These are phyloP conservation scores for Drosophila mojavensis DNA, from an alignment of 1,140 invertebrate genomes.

Conservation along the genomic window DNA sequence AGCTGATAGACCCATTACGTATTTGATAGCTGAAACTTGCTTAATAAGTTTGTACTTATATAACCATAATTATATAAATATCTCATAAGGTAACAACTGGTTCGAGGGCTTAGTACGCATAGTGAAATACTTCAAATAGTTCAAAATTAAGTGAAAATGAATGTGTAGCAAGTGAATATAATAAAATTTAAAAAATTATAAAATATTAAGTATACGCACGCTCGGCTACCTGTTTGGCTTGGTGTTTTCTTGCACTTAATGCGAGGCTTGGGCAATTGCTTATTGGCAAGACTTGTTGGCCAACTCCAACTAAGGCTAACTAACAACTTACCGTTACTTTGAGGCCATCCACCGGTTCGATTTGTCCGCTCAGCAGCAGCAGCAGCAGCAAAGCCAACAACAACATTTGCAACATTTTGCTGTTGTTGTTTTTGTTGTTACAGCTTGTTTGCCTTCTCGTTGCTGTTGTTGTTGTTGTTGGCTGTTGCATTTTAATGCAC, in stretches of 20 bases:
- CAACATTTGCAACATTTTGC: slow-evolving; percentile 24
- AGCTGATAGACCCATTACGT: too few species aligned
- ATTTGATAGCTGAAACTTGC: too few species aligned
- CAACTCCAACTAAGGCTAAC: slow-evolving; percentile 18
- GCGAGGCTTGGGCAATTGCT: slow-evolving; percentile 14
- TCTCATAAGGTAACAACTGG: too few species aligned
- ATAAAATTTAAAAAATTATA: background rate
- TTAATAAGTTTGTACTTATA: too few species aligned
- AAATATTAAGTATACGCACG: slow-evolving; percentile 34
- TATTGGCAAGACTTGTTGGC: slow-evolving; percentile 14
- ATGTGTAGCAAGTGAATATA: background rate
- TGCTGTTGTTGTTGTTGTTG: background rate
- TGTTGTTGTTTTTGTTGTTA: slow-evolving; percentile 38
- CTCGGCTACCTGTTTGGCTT: background rate
- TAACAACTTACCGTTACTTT: slow-evolving; percentile 62
- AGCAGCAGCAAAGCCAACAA: slow-evolving; percentile 35
- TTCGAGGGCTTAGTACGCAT: background rate
- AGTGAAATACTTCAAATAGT: background rate
- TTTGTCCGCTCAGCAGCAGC: slow-evolving; percentile 47
- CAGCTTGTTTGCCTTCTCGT: background rate
- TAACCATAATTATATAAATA: too few species aligned
- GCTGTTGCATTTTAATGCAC: slow-evolving; percentile 39
- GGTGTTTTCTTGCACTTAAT: background rate
- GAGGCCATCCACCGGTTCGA: slow-evolving; percentile 54
- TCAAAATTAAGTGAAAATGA: background rate